phyloP scores from a whole-genome alignment of 53 echinoderm and acorn worm species.

The Crossaster papposus region DNA sequence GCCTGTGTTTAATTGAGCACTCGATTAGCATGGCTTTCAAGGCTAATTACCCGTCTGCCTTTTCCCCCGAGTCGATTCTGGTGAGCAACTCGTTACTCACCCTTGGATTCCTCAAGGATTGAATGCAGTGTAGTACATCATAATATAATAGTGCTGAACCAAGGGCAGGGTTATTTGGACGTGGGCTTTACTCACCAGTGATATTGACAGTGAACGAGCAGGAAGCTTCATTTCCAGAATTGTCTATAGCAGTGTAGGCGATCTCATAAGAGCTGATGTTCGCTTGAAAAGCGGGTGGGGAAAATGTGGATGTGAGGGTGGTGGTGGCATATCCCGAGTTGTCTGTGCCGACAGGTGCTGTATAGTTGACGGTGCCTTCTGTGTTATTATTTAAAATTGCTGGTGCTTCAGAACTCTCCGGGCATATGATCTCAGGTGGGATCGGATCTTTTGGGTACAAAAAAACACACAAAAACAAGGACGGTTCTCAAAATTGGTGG shows the following conservation, averaged over 20 bases:
- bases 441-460: constrained; percentile 1
- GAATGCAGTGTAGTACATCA: too few relatives aligned
- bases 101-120: too few relatives aligned
- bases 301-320: not conserved
- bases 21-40: too few relatives aligned
- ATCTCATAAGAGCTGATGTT: not conserved
- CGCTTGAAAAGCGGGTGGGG: not conserved
- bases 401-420: not conserved
- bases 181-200: constrained; percentile 10
- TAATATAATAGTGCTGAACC: not conserved
- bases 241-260: constrained; percentile 22
- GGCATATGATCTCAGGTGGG: not conserved
- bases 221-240: not conserved
- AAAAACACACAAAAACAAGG: too few relatives aligned
- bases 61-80: too few relatives aligned
- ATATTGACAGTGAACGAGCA: constrained; percentile 24
- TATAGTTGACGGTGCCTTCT: not conserved
- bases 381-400: too few relatives aligned
- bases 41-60: too few relatives aligned
- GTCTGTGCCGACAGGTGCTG: constrained; percentile 29
- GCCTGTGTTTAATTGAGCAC: too few relatives aligned
- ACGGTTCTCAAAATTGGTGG: too few relatives aligned
- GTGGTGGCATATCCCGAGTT: not conserved
- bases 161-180: not conserved
- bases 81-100: too few relatives aligned